Conservation (phyloP, 2,888 invertebrate species). For the Oscheius sp. region DNA sequence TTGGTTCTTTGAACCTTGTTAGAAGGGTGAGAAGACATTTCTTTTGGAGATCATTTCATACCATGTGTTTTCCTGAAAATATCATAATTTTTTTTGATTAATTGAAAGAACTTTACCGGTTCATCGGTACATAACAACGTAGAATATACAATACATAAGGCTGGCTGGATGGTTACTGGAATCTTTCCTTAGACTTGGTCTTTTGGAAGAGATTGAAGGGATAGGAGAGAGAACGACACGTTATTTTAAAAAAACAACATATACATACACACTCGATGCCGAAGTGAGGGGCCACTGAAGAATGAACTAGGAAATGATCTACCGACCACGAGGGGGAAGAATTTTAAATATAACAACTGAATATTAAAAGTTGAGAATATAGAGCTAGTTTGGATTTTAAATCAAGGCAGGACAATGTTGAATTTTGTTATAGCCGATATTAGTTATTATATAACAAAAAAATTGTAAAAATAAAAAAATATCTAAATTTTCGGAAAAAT, state of each 20-base stretch:
- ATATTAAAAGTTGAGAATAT: too few species aligned
- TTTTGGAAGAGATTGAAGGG: background rate
- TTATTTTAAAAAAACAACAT: background rate
- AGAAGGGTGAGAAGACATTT: background rate
- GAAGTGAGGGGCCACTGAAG: background rate
- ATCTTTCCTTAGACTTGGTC: background rate
- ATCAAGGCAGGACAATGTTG: too few species aligned
- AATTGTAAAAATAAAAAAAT: too few species aligned
- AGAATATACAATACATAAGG: background rate
- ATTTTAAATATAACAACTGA: too few species aligned
- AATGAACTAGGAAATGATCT: background rate
- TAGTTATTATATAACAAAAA: too few species aligned
- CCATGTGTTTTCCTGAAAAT: constrained; percentile 12
- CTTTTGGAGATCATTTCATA: constrained; percentile 4
- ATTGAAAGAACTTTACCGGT: background rate
- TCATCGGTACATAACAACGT: background rate
- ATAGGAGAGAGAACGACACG: background rate
- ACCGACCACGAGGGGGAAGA: too few species aligned
- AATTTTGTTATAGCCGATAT: too few species aligned
- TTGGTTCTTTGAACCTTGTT: background rate
- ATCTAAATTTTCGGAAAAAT: too few species aligned
- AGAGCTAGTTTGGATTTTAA: too few species aligned
- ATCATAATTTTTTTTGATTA: background rate
- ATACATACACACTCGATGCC: background rate
- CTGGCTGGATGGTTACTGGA: background rate